These are phyloP conservation scores for Meandrusa payeni DNA, from an alignment of 2,888 invertebrate genomes.

Conservation along the genomic window DNA sequence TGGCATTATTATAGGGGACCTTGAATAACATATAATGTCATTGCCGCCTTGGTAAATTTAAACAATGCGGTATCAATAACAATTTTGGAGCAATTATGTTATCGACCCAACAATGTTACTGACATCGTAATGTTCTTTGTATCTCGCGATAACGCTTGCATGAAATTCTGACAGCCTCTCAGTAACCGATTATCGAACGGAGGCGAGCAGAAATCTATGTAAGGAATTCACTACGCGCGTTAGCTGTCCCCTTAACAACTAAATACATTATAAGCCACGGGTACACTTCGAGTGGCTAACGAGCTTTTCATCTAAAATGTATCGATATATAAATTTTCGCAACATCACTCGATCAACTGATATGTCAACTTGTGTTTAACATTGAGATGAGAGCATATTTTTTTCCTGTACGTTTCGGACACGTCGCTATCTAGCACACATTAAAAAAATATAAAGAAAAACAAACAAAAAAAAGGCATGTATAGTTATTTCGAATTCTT, in stretches of 20 bases:
- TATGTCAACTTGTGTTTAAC: slow-evolving; percentile 38
- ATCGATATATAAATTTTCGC: slow-evolving; percentile 47
- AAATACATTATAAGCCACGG: slow-evolving; percentile 48
- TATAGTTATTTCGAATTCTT: slow-evolving; percentile 43
- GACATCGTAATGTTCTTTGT: slow-evolving; percentile 28
- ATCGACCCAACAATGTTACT: slow-evolving; percentile 32
- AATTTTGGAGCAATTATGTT: slow-evolving; percentile 20
- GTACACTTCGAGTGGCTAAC: slow-evolving; percentile 45
- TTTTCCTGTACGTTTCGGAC: slow-evolving; percentile 48
- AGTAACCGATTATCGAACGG: not conserved
- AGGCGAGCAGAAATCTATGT: slow-evolving; percentile 23
- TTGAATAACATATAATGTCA: slow-evolving; percentile 32
- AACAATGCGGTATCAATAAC: slow-evolving; percentile 36
- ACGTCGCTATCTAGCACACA: slow-evolving; percentile 63
- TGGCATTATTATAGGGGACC: slow-evolving; percentile 41
- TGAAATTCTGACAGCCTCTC: slow-evolving; percentile 25
- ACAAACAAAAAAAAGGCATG: slow-evolving; percentile 28
- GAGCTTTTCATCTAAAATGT: slow-evolving; percentile 56
- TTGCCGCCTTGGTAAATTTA: slow-evolving; percentile 41
- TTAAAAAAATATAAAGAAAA: slow-evolving; percentile 36
- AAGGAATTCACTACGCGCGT: slow-evolving; percentile 19
- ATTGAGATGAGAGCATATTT: slow-evolving; percentile 54
- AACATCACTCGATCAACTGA: slow-evolving; percentile 44
- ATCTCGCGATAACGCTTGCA: slow-evolving; percentile 12
- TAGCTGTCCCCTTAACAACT: slow-evolving; percentile 32